A percentile compares a stretch with the other conserved stretches of the same genome.
These are phyloP conservation scores for Morus bassanus DNA, from an alignment of 2,797 vertebrate genomes.

Conservation along the genomic window DNA sequence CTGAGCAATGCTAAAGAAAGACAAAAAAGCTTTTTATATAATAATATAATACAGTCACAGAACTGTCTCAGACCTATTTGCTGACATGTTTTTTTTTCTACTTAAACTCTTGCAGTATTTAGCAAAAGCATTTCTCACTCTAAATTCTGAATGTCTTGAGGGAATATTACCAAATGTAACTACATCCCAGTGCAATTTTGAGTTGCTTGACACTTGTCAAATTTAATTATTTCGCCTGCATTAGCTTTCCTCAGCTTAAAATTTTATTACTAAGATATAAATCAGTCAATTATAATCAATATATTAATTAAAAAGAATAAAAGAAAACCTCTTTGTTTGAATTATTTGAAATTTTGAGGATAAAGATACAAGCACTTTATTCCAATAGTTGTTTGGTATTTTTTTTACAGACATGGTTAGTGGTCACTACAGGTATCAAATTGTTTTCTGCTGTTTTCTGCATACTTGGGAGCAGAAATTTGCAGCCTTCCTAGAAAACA, in stretches of 20 bases:
- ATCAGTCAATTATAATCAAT: conserved; percentile 5
- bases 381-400: background rate
- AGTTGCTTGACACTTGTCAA: background rate
- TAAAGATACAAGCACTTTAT: background rate
- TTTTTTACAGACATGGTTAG: background rate
- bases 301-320: conserved; percentile 10
- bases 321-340: background rate
- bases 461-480: background rate
- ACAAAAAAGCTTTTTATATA: background rate
- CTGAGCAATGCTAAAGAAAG: background rate
- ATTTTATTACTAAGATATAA: conserved; percentile 23
- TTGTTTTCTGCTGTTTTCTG: background rate
- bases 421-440: background rate
- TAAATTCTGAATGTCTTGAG: background rate
- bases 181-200: background rate
- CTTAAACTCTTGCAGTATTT: background rate
- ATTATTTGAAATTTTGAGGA: background rate
- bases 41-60: background rate
- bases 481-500: background rate
- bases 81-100: background rate
- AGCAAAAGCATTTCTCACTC: background rate
- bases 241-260: background rate
- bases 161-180: background rate
- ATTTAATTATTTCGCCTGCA: conserved; percentile 4
- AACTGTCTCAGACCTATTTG: background rate